Evolutionary conservation across 2,888 invertebrate species (phyloP), one percentile per base, ranked within the genome.

Genomic region (Rhodophaea formosa): DNA sequence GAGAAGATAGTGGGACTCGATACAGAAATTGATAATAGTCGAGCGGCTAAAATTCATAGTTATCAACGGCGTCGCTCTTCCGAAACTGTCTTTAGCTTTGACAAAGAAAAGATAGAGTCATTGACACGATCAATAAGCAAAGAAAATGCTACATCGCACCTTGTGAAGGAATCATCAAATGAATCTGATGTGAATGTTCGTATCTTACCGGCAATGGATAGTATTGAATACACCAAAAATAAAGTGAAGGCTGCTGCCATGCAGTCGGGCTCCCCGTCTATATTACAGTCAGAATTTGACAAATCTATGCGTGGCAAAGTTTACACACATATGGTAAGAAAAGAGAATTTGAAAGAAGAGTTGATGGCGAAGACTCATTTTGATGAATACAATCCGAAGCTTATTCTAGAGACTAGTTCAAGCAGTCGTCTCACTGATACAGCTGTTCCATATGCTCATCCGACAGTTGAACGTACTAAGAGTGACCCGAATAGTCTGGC

Each of bases 401-500:
- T 92, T 46, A 86, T 92, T 57, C 75, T 92, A 35, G 92, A 92
- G 69, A 88, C 92, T 0, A 92, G 92, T 66, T 92, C 93, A 16
- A 91, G 88, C 62, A 91, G 92, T 63, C 86, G 91, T 53, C 78
- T 92, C 23, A 84, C 90, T 10, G 90, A 93, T 67, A 90, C 84
- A 7, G 87, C 92, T 6, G 84, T 92, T 12, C 92, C 90, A 8
- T 95, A 93, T 70, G 87, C 93, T 7, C 96, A 95, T 75, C 93
- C 94, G 23, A 95, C 95, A 0, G 95, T 96, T 0, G 96, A 96
- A 79, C 93, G 97, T 62, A 97, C 97, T 5, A 97, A 96, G 79
- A 96, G 96, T 71, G 97, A 97, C 89, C 97, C 97, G 0, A 96
- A 96, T 77, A 95, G 95, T 35, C 87, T 95, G 55, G 95, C 96